Percentiles rank a stretch among this genome's conserved stretches.
Conservation (phyloP, 2,797 vertebrate genomes). For the Tragelaphus oryx region DNA sequence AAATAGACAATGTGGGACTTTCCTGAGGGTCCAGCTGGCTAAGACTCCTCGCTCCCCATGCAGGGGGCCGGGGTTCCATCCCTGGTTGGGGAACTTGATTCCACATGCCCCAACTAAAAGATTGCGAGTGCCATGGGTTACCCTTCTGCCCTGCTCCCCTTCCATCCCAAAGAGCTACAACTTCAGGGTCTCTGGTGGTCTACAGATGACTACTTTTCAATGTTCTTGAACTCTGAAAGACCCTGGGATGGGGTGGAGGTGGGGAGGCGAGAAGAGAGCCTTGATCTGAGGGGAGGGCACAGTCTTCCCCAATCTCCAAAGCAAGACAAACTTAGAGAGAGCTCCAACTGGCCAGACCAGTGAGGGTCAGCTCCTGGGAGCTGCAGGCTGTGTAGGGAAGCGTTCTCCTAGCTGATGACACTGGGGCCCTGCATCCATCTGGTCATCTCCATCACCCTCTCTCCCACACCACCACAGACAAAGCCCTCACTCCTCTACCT, state of each 20-base stretch:
- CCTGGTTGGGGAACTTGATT: neutral
- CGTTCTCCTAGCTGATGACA: neutral
- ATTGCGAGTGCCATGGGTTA: accelerated
- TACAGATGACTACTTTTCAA: neutral
- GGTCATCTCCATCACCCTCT: accelerated
- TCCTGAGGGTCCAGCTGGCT: neutral
- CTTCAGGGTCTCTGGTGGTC: neutral
- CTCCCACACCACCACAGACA: accelerated
- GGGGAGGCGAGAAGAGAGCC: neutral
- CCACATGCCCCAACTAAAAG: neutral
- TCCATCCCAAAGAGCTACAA: neutral
- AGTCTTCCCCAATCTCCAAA: neutral
- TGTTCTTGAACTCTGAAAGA: neutral
- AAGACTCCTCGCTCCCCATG: neutral
- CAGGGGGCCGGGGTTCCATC: neutral
- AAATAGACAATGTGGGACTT: neutral
- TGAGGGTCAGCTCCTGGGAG: neutral
- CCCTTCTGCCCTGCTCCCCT: neutral
- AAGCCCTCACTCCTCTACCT: neutral
- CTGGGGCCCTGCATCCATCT: neutral
- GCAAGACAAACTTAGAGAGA: neutral
- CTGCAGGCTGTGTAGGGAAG: neutral
- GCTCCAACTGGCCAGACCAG: neutral
- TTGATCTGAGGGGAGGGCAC: neutral
- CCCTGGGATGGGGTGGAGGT: neutral